Base-by-base conservation (phyloP, 2,113 vertebrate genomes). In the Cacatua alba region DNA sequence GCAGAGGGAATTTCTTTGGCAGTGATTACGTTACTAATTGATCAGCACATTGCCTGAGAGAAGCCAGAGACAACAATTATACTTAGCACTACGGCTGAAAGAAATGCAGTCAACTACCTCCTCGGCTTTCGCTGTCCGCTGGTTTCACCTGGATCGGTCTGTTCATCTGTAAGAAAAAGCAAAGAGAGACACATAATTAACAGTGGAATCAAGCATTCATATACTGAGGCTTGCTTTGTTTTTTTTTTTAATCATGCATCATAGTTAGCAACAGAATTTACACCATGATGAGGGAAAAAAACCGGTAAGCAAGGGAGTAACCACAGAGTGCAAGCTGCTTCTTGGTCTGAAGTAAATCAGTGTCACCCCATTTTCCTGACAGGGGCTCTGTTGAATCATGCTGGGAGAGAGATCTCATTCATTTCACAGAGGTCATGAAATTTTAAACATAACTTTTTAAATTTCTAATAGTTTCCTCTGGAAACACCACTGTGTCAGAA, bases 131-230 rank as follows among this genome's bases (percentile, higher is more conserved):
- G 86, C 99, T 99, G 99, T 99, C 99, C 81, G 99, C 99, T 48
- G 99, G 99, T 97, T 99, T 99, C 99, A 99, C 99, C 98, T 99
- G 99, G 99, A 99, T 99, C 1, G 99, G 99, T 98, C 99, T 99
- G 98, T 99, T 99, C 99, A 99, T 99, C 99, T 99, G 98, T 48
- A 98, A 98, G 94, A 90, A 97, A 98, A 96, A 94, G 95, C 87
- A 97, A 92, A 82, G 70, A 91, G 62, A 95, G 31, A 74, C 67
- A 86, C 15, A 24, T 86, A 37, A 62, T 94, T 95, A 96, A 51
- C 43, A 21, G 9, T 18, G 57, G 76, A 52, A 39, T 71, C 37
- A 84, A 80, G 60, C 21, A 82, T 70, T 90, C 53, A 62, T 59
- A 74, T 23, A 55, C 39, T 65, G 11, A 92, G 17, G 12, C 7